Evolutionary conservation across 2,113 vertebrate genomes (phyloP).

Genomic region (Tupaia tana): DNA sequence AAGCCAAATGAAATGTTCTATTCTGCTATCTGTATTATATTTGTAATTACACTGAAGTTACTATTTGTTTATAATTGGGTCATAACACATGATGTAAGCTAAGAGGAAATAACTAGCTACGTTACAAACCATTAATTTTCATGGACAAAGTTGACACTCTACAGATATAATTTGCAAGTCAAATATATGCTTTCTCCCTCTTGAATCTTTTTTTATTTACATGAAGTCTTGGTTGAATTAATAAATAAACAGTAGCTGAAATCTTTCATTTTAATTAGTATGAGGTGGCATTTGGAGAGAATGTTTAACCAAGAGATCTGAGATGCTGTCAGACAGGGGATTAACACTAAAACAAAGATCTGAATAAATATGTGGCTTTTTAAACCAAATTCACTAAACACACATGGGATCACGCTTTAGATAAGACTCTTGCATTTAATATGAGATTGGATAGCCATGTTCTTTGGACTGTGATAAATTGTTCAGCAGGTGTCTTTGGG

Average conservation of each 20-base stretch:
- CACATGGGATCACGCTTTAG: constrained; percentile 42
- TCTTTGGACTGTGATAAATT: constrained; percentile 80
- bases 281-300: constrained; percentile 76
- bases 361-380: constrained; percentile 79
- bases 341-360: constrained; percentile 77
- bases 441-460: constrained; percentile 49
- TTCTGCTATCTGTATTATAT: constrained; percentile 45
- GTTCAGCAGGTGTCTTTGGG: constrained; percentile 63
- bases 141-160: constrained; percentile 66
- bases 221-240: constrained; percentile 77
- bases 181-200: constrained; percentile 64
- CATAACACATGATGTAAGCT: constrained; percentile 62
- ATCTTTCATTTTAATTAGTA: constrained; percentile 82
- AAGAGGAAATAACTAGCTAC: constrained; percentile 73
- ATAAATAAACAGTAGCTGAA: constrained; percentile 83
- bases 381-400: constrained; percentile 68
- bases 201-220: constrained; percentile 80
- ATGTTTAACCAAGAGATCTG: constrained; percentile 71
- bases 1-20: background rate
- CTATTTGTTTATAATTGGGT: constrained; percentile 74
- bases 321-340: constrained; percentile 66
- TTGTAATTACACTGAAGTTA: constrained; percentile 59
- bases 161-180: constrained; percentile 80
- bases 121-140: constrained; percentile 79
- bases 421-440: constrained; percentile 76